phyloP scores from a whole-genome alignment of 2,113 vertebrate species.

The Thryonomys swinderianus region DNA sequence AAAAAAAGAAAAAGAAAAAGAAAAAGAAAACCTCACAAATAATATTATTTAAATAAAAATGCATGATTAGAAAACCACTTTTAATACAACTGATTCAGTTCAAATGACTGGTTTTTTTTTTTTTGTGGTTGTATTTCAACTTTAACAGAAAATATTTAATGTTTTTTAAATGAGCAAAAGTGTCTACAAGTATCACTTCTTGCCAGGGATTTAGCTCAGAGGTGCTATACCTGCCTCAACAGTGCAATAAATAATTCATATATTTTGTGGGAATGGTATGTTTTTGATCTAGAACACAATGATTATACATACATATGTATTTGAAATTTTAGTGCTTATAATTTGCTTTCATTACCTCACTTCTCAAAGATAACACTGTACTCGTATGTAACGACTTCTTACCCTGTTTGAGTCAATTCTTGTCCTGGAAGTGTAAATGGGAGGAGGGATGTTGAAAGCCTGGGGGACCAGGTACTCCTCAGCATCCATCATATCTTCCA shows the following conservation, averaged over 20 bases:
- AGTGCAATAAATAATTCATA: neutral
- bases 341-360: neutral
- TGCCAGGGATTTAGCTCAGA: neutral
- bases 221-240: no score
- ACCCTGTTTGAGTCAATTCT: conserved; percentile 96
- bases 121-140: conserved; percentile 18
- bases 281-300: neutral
- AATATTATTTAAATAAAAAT: conserved; percentile 33
- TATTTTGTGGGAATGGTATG: neutral
- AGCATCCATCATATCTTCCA: conserved; percentile 98
- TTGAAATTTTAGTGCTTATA: neutral
- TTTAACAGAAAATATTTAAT: conserved; percentile 48
- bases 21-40: neutral
- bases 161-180: neutral
- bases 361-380: neutral
- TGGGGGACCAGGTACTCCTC: conserved; percentile 98
- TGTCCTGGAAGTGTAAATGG: conserved; percentile 91
- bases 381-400: conserved; percentile 78
- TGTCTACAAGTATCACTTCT: neutral
- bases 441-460: conserved; percentile 94
- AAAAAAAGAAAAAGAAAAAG: neutral
- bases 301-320: neutral
- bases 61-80: conserved; percentile 9
- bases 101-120: neutral
- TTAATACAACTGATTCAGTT: neutral